Conservation (phyloP, 1,140 invertebrate genomes). For the Gryon sp. region DNA sequence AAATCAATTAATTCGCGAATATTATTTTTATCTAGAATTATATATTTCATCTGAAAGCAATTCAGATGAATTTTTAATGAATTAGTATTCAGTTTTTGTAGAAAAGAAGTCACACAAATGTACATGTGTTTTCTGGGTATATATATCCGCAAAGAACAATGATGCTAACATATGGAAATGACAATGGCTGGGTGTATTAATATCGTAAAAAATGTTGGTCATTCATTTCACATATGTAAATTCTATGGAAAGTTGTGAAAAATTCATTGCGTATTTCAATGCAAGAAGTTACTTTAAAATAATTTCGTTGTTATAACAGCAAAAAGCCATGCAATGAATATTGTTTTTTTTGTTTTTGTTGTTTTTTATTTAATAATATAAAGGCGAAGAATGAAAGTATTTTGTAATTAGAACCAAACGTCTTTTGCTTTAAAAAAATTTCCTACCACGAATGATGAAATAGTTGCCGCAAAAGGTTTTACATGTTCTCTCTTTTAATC, state of each 20-base stretch:
- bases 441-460: too few relatives aligned
- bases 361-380: too few relatives aligned
- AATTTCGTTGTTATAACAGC: slow-evolving; percentile 27
- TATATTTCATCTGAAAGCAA: too few relatives aligned
- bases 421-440: too few relatives aligned
- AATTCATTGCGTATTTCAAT: slow-evolving; percentile 57
- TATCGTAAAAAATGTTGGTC: slow-evolving; percentile 61
- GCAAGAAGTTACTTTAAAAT: slow-evolving; percentile 33
- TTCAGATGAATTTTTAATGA: slow-evolving; percentile 26
- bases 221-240: slow-evolving; percentile 54
- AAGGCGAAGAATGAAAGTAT: slow-evolving; percentile 9
- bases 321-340: neutral
- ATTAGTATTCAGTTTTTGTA: slow-evolving; percentile 32
- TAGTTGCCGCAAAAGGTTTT: slow-evolving; percentile 6
- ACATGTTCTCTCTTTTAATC: slow-evolving; percentile 20
- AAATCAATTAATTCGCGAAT: too few relatives aligned
- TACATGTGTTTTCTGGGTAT: slow-evolving; percentile 50
- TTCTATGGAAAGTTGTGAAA: slow-evolving; percentile 53
- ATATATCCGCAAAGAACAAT: slow-evolving; percentile 48
- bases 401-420: slow-evolving; percentile 30
- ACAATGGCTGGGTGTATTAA: slow-evolving; percentile 54
- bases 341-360: too few relatives aligned
- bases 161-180: slow-evolving; percentile 52
- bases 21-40: too few relatives aligned
- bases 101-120: slow-evolving; percentile 21